Base-by-base conservation (phyloP, 2,113 vertebrate genomes). In the Coryphaenoides rupestris region DNA sequence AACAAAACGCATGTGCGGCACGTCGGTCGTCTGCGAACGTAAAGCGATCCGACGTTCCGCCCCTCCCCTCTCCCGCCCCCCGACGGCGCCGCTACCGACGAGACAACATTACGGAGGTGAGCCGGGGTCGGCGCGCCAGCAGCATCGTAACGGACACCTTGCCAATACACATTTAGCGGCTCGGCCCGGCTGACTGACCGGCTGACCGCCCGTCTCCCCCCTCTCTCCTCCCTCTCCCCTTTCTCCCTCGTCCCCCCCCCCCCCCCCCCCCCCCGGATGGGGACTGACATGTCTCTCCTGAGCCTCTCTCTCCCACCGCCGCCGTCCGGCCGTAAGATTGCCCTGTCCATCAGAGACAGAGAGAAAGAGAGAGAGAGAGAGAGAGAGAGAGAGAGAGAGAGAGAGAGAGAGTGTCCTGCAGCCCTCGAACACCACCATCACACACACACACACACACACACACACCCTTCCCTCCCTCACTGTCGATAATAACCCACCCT, bases 331-430 rank as follows among this genome's bases (percentile, higher is more conserved):
- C 53, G 68, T 82, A 77, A 83, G 86, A 91, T 89, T 89, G 84
- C 88, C 88, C 92, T 92, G 90, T 91, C 89, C 59, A 60, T 88
- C 81, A 88, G 75, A 74, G 63, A 68, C 67, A n/a, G n/a, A n/a
- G n/a, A n/a, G 63, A 69, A 58, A n/a, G n/a, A n/a, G n/a, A n/a
- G n/a, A n/a, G n/a, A n/a, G n/a, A n/a, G n/a, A n/a, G n/a, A n/a
- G n/a, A n/a, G n/a, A n/a, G n/a, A n/a, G n/a, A n/a, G n/a, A n/a
- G n/a, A n/a, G n/a, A n/a, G n/a, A n/a, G n/a, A n/a, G n/a, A n/a
- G n/a, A n/a, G n/a, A n/a, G n/a, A n/a, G n/a, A n/a, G n/a, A n/a
- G n/a, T n/a, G n/a, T n/a, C n/a, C n/a, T n/a, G n/a, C n/a, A n/a
- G n/a, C n/a, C 52, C 52, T n/a, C 82, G n/a, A n/a, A n/a, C n/a